phyloP scores from a whole-genome alignment of 2,888 invertebrate genomes.

The Crocallis elinguaria region DNA sequence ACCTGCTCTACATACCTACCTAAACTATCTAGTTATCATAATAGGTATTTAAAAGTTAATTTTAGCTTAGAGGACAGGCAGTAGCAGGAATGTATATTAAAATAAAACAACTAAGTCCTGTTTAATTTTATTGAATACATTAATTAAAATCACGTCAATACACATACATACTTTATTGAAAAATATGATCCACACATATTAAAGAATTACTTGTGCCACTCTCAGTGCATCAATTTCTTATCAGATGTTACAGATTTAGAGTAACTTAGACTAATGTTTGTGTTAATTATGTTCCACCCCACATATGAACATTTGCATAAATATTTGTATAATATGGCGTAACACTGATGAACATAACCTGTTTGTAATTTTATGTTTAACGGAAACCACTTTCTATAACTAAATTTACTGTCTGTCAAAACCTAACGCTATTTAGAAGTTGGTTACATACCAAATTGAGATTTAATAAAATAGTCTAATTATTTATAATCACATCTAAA shows the following conservation, averaged over 20 bases:
- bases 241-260: constrained; percentile 16
- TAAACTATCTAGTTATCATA: too few species aligned
- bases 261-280: not conserved
- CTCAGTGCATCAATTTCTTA: constrained; percentile 54
- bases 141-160: constrained; percentile 79
- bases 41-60: too few species aligned
- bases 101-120: constrained; percentile 49
- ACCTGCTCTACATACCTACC: too few species aligned
- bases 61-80: too few species aligned
- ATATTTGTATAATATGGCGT: not conserved
- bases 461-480: constrained; percentile 2
- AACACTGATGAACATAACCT: constrained; percentile 1
- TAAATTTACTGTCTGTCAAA: not conserved
- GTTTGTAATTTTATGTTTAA: constrained; percentile 14
- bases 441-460: constrained; percentile 2
- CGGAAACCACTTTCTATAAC: constrained; percentile 3
- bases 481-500: constrained; percentile 1
- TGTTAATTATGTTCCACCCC: constrained; percentile 11
- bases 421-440: constrained; percentile 7
- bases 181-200: constrained; percentile 66
- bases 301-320: not conserved
- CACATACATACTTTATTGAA: constrained; percentile 68
- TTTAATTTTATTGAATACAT: constrained; percentile 74
- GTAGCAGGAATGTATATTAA: not conserved
- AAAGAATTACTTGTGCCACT: constrained; percentile 58